phyloP scores from a whole-genome alignment of 2,113 vertebrate species.

The Dascyllus trimaculatus region DNA sequence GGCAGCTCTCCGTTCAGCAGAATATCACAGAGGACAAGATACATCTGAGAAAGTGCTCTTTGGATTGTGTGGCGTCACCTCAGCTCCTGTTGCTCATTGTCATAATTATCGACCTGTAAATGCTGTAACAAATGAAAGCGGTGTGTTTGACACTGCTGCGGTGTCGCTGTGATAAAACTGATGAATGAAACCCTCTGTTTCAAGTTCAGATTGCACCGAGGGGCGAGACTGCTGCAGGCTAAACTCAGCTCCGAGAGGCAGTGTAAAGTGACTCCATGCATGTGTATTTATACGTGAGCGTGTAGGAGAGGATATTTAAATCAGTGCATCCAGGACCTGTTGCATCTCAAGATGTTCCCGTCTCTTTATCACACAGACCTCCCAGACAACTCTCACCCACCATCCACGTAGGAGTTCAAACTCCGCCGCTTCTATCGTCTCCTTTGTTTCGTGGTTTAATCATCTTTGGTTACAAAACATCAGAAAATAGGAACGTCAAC shows the following conservation, averaged over 20 bases:
- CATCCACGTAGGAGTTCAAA: constrained; percentile 27
- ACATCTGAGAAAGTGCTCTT: constrained; percentile 1
- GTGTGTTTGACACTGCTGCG: not conserved
- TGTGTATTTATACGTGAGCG: constrained; percentile 15
- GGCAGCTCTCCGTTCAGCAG: constrained; percentile 44
- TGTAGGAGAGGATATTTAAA: constrained; percentile 42
- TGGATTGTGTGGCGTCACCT: constrained; percentile 6
- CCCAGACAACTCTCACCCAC: constrained; percentile 15
- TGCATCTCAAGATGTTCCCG: constrained; percentile 32
- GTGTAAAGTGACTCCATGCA: not conserved
- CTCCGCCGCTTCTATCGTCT: constrained; percentile 18
- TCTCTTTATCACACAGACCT: constrained; percentile 19
- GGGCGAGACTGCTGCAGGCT: constrained; percentile 29
- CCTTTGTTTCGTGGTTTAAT: constrained; percentile 1
- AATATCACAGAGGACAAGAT: constrained; percentile 45
- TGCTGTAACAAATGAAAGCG: constrained; percentile 8
- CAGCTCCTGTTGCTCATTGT: constrained; percentile 15
- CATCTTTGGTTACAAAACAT: too few relatives aligned
- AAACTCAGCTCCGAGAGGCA: constrained; percentile 17
- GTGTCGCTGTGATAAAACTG: constrained; percentile 6
- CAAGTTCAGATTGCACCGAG: constrained; percentile 4
- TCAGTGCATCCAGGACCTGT: constrained; percentile 48
- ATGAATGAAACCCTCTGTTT: constrained; percentile 27
- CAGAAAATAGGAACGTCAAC: too few relatives aligned
- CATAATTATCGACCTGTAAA: constrained; percentile 16